Evolutionary conservation across 2,113 vertebrate species (phyloP).

Genomic region (Capra hircus): DNA sequence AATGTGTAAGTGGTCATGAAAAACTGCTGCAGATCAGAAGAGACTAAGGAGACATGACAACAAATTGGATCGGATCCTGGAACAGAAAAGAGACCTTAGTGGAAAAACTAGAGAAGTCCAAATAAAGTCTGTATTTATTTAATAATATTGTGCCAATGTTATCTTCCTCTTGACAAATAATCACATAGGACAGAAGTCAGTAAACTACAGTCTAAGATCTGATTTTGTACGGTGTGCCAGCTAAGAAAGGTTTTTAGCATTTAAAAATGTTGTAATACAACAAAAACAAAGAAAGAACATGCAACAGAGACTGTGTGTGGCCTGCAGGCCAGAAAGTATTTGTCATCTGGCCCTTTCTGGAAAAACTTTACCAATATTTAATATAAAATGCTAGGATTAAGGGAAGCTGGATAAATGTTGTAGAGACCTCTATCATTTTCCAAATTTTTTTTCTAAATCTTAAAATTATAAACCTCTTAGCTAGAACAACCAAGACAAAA

Average conservation of each 20-base stretch:
- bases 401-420: not conserved
- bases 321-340: not conserved
- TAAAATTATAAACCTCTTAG: not conserved
- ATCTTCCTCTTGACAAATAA: not conserved
- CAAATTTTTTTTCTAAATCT: not conserved
- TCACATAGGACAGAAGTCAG: not conserved
- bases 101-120: not conserved
- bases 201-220: not conserved
- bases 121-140: not conserved
- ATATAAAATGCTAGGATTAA: not conserved
- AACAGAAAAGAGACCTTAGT: not conserved
- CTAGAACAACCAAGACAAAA: not conserved
- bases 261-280: not conserved
- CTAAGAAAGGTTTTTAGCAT: not conserved
- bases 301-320: not conserved
- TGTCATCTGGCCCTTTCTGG: not conserved
- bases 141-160: not conserved
- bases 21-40: not conserved
- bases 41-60: not conserved
- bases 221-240: not conserved
- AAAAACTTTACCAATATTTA: not conserved
- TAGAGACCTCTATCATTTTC: not conserved
- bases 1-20: not conserved
- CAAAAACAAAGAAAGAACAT: not conserved
- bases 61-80: not conserved